Base-by-base conservation (phyloP, 92 coral and sea anemone genomes). In the Isaurus tuberculatus region DNA sequence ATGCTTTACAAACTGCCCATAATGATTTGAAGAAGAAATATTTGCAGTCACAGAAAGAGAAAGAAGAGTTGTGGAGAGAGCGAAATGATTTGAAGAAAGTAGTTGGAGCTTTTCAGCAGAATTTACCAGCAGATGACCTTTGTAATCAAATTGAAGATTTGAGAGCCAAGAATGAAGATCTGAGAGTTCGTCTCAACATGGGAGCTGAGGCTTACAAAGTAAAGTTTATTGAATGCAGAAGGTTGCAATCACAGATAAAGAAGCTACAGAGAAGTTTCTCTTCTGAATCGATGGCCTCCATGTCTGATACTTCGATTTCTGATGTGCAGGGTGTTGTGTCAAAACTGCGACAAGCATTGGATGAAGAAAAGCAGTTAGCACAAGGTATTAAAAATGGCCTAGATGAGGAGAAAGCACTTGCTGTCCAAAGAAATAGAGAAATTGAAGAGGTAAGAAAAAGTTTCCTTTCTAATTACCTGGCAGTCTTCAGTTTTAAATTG, bases 1-100 rank as follows among this genome's bases (percentile, higher is more conserved):
- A 88, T 90, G 99, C 99, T 14, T 83, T 96, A 17, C 93, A 96
- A 83, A 96, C 94, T 61, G 99, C 99, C n/a, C 99, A 96, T 86
- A 34, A 84, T 2, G 98, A 96, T 70, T 73, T 96, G 79, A 94
- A 92, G 70, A 96, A 94, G 94, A 94, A 92, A 46, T 92, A 93
- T 82, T 77, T 92, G 16, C 93, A 92, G 69, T 72, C 80, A 19
- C 92, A 94, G 88, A 90, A 90, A 72, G 97, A 94, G 70, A 67
- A 87, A 75, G 97, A 94, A 48, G 95, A 90, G 49, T 65, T 94
- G 10, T 96, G 99, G 99, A 90, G 94, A 63, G 96, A 96, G 73
- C 89, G 94, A 71, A 94, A 91, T 77, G 99, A 94, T 14, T 79
- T 96, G 11, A 96, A 94, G 80, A 89, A 95, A 60, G 88, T 90